phyloP scores from a whole-genome alignment of 2,888 invertebrate genomes.

The Caenorhabditis japonica region DNA sequence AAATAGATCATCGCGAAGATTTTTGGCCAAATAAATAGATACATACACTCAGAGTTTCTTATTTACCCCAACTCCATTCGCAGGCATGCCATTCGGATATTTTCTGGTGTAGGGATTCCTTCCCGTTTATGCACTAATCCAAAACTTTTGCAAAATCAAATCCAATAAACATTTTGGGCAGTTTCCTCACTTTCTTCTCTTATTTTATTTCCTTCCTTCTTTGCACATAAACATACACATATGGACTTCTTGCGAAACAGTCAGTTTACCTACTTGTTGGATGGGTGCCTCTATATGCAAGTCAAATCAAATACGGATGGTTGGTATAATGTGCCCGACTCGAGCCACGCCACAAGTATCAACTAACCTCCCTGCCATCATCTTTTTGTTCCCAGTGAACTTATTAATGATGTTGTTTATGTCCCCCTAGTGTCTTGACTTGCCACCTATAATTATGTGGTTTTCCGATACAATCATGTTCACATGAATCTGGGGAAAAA shows the following conservation, averaged over 20 bases:
- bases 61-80: background rate
- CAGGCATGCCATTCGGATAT: too few relatives aligned
- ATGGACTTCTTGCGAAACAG: too few relatives aligned
- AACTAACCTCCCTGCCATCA: slow-evolving; percentile 3
- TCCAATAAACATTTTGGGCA: too few relatives aligned
- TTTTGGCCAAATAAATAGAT: slow-evolving; percentile 18
- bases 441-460: slow-evolving; percentile 33
- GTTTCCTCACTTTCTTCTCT: too few relatives aligned
- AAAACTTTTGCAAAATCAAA: too few relatives aligned
- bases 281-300: slow-evolving; percentile 26
- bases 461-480: slow-evolving; percentile 46
- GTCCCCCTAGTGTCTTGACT: background rate
- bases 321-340: slow-evolving; percentile 46
- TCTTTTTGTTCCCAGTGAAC: slow-evolving; percentile 16
- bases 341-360: slow-evolving; percentile 16
- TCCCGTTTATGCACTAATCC: too few relatives aligned
- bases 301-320: slow-evolving; percentile 48
- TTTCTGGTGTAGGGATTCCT: too few relatives aligned
- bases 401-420: slow-evolving; percentile 8
- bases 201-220: too few relatives aligned
- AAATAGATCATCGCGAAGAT: slow-evolving; percentile 13
- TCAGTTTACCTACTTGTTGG: slow-evolving; percentile 36
- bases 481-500: slow-evolving; percentile 35
- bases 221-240: too few relatives aligned
- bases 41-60: slow-evolving; percentile 12